Percentiles rank a stretch among this genome's conserved stretches.
These are phyloP conservation scores for Antitype chi DNA, from an alignment of 2,888 invertebrate species.

Conservation along the genomic window DNA sequence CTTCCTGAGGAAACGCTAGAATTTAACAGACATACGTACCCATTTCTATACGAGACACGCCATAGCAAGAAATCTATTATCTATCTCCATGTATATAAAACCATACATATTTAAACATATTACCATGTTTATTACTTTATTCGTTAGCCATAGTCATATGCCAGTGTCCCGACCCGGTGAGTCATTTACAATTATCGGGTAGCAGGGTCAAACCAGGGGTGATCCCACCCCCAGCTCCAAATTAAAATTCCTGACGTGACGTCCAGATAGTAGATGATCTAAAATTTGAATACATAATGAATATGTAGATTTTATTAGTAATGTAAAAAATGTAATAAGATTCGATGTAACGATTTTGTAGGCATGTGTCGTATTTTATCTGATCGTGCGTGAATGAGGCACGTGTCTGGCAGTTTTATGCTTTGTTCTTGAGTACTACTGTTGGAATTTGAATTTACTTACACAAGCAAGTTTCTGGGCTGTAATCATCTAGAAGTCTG, in stretches of 20 bases:
- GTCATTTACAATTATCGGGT: slow-evolving; percentile 80
- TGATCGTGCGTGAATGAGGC: slow-evolving; percentile 35
- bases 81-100: slow-evolving; percentile 5
- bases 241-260: slow-evolving; percentile 82
- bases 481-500: neutral
- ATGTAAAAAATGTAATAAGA: slow-evolving; percentile 62
- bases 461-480: neutral
- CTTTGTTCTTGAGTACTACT: slow-evolving; percentile 14
- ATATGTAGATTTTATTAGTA: slow-evolving; percentile 65
- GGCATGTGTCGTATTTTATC: slow-evolving; percentile 30
- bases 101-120: slow-evolving; percentile 24
- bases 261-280: slow-evolving; percentile 78
- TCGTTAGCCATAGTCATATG: slow-evolving; percentile 28
- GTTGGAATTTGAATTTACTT: slow-evolving; percentile 19
- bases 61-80: neutral
- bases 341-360: slow-evolving; percentile 35
- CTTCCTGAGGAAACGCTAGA: too few relatives aligned
- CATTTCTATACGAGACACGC: too few relatives aligned
- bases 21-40: too few relatives aligned
- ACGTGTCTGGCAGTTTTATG: slow-evolving; percentile 42
- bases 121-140: slow-evolving; percentile 49
- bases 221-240: slow-evolving; percentile 76
- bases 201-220: slow-evolving; percentile 74
- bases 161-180: slow-evolving; percentile 66
- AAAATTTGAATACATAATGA: slow-evolving; percentile 76